Conservation (phyloP, 2,888 invertebrate genomes). For the Ceramica pisi region DNA sequence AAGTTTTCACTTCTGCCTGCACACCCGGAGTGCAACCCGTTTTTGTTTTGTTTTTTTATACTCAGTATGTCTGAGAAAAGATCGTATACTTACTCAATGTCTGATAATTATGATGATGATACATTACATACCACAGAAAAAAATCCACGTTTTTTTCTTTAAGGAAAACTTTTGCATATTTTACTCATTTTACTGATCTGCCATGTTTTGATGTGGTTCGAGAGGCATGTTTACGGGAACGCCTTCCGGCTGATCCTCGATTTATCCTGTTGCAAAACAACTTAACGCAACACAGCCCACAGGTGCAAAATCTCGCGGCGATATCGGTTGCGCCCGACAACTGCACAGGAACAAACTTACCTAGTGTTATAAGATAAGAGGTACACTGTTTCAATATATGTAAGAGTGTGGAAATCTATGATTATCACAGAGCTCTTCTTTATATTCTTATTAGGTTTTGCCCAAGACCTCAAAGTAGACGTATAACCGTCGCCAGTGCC, state of each 20-base stretch:
- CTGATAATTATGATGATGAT: too few relatives aligned
- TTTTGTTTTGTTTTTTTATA: too few relatives aligned
- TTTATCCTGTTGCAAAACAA: conserved; percentile 31
- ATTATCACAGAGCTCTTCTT: too few relatives aligned
- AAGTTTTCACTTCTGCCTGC: too few relatives aligned
- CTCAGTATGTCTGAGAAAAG: too few relatives aligned
- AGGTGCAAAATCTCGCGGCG: conserved; percentile 20
- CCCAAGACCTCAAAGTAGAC: too few relatives aligned
- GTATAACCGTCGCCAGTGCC: too few relatives aligned
- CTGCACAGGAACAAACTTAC: neutral
- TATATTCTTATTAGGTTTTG: too few relatives aligned
- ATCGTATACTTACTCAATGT: too few relatives aligned
- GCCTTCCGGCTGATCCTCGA: neutral
- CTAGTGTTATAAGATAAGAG: neutral
- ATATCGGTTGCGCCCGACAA: neutral
- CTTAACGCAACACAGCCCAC: neutral
- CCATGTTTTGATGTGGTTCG: neutral
- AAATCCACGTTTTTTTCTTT: neutral
- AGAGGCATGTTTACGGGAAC: neutral
- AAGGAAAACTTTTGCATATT: neutral
- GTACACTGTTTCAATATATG: neutral
- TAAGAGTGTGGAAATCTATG: neutral
- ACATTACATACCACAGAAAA: neutral
- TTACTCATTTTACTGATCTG: neutral
- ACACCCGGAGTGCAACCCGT: too few relatives aligned